These are phyloP conservation scores for Sinelater perroti DNA, from an alignment of 2,888 invertebrate genomes.

Conservation along the genomic window DNA sequence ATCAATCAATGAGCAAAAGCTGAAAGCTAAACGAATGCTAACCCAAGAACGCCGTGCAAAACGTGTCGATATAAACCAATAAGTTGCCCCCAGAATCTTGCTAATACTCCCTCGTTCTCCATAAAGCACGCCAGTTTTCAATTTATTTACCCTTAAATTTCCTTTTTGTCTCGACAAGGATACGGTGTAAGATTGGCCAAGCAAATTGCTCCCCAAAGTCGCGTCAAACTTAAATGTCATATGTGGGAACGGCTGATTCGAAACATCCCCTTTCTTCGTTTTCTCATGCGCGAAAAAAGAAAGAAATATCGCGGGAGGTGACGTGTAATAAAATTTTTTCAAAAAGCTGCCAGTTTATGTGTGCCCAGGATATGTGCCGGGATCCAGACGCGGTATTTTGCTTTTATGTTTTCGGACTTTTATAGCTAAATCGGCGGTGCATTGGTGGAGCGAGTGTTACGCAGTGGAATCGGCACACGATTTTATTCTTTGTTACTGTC, in stretches of 20 bases:
- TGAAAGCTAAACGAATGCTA: too few species aligned
- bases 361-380: slow-evolving; percentile 45
- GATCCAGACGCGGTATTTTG: slow-evolving; percentile 51
- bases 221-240: slow-evolving; percentile 60
- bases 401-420: slow-evolving; percentile 53
- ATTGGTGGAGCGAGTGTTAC: too few species aligned
- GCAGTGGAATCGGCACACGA: too few species aligned
- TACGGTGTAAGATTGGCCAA: slow-evolving; percentile 58
- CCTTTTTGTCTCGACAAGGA: slow-evolving; percentile 49
- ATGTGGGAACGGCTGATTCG: slow-evolving; percentile 40
- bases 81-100: slow-evolving; percentile 26
- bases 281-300: slow-evolving; percentile 1
- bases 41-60: too few species aligned
- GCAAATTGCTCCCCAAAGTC: slow-evolving; percentile 58
- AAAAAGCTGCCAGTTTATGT: slow-evolving; percentile 41
- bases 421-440: slow-evolving; percentile 54
- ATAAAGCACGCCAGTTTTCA: slow-evolving; percentile 56
- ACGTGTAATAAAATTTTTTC: too few species aligned
- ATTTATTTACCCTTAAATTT: slow-evolving; percentile 58
- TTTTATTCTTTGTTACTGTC: too few species aligned
- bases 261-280: slow-evolving; percentile 5
- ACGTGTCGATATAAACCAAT: slow-evolving; percentile 35
- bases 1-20: too few species aligned
- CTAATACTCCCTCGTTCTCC: slow-evolving; percentile 38
- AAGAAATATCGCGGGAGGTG: slow-evolving; percentile 4